Base-by-base conservation (phyloP, 53 echinoderm and acorn worm genomes). In the Paracentrotus lividus region DNA sequence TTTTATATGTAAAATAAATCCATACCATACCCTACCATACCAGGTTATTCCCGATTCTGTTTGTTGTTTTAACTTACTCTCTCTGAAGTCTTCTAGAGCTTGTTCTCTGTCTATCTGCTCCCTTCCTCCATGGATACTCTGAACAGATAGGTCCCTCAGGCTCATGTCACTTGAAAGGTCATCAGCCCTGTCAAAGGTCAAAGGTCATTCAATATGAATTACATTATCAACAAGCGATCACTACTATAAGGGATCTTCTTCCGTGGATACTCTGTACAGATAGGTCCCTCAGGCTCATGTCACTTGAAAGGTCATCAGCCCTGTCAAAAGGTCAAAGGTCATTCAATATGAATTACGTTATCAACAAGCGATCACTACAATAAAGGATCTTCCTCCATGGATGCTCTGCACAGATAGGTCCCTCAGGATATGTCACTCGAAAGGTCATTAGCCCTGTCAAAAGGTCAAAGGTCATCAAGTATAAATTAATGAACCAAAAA, bases 21-120 rank as follows among this genome's bases (percentile, higher is more conserved):
- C n/a, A n/a, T n/a, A n/a, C n/a, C n/a, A n/a, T n/a, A n/a, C n/a
- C n/a, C n/a, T n/a, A n/a, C n/a, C n/a, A n/a, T n/a, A n/a, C n/a
- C n/a, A n/a, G n/a, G n/a, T n/a, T n/a, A n/a, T n/a, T 15, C 54
- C 13, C 12, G 1, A 67, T 67, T n/a, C 6, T n/a, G 21, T 54
- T 15, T 54, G 54, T n/a, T n/a, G n/a, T n/a, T n/a, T n/a, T 42
- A 23, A 26, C 72, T 84, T 55, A 97, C 99, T 95, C 38, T 93
- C 93, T 94, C 96, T 97, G 96, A 98, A 98, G 16, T 98, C 97
- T 13, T 95, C 93, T 15, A 98, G 86, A 0, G 99, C 99, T 64
- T 95, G 95, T 60, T 98, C 99, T 56, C 99, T 94, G 96, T 98
- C 99, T 6, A 76, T 85, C 67, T 98, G 99, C 84, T 98, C 99